A percentile compares a stretch with the other conserved stretches of the same genome.
Evolutionary conservation across 2,113 vertebrate species (phyloP).

Genomic region (Bufo gargarizans): DNA sequence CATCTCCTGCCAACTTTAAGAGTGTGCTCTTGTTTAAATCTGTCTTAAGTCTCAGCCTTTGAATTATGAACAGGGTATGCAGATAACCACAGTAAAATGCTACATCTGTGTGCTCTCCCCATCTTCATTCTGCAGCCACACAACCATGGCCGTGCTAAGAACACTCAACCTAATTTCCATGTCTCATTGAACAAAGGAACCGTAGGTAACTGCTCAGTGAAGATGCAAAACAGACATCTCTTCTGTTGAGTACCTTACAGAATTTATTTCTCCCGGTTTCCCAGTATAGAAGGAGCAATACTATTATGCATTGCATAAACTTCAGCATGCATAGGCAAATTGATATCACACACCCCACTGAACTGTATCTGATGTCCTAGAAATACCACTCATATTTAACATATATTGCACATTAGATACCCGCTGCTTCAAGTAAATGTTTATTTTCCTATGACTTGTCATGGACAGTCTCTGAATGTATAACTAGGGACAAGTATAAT

Average conservation of each 20-base stretch:
- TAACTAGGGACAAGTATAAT: neutral
- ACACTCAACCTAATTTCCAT: slow-evolving; percentile 40
- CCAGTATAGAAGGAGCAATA: neutral
- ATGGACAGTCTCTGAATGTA: neutral
- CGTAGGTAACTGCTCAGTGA: slow-evolving; percentile 25
- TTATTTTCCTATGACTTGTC: neutral
- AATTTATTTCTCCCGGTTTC: slow-evolving; percentile 4
- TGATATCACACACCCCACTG: slow-evolving; percentile 26
- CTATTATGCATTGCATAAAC: slow-evolving; percentile 1
- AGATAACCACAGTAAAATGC: slow-evolving; percentile 13
- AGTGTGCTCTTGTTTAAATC: slow-evolving; percentile 44
- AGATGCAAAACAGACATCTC: slow-evolving; percentile 32
- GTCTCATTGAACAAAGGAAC: slow-evolving; percentile 39
- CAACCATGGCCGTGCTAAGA: slow-evolving; percentile 23
- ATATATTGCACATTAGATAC: slow-evolving; percentile 5
- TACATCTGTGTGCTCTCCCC: slow-evolving; percentile 1
- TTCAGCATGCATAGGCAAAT: slow-evolving; percentile 23
- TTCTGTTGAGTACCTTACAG: slow-evolving; percentile 24
- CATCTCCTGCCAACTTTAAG: slow-evolving; percentile 26
- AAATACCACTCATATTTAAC: neutral
- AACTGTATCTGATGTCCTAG: neutral
- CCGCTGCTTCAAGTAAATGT: neutral
- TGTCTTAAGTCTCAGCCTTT: neutral
- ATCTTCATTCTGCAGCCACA: slow-evolving; percentile 28
- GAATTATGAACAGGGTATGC: slow-evolving; percentile 24